phyloP scores from a whole-genome alignment of 2,113 vertebrate genomes.

The Aix galericulata region DNA sequence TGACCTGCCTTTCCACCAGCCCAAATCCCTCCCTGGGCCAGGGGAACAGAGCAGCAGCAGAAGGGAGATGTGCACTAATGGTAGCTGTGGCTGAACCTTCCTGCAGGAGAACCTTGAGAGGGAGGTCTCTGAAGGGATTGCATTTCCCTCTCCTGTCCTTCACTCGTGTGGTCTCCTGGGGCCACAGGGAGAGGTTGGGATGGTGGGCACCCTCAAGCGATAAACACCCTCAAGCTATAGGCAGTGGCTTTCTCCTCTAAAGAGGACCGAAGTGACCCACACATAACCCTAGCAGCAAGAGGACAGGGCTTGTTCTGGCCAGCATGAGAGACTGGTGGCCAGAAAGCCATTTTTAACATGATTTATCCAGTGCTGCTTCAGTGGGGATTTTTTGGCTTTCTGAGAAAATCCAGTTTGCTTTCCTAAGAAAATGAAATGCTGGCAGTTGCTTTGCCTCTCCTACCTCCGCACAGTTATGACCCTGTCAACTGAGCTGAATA shows the following conservation, averaged over 20 bases:
- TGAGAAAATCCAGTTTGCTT: neutral
- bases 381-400: neutral
- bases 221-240: neutral
- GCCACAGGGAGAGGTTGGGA: neutral
- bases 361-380: neutral
- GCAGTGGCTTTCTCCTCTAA: neutral
- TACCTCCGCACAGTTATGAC: neutral
- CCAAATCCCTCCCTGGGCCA: neutral
- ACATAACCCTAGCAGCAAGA: neutral
- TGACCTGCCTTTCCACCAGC: neutral
- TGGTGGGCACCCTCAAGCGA: no score
- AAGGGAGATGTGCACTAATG: neutral
- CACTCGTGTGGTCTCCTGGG: neutral
- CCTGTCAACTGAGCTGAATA: neutral
- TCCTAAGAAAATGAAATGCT: neutral
- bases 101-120: neutral
- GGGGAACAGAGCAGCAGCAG: no score
- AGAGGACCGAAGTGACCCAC: neutral
- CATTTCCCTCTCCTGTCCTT: neutral
- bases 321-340: neutral
- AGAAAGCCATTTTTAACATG: neutral
- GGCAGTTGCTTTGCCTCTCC: neutral
- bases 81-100: neutral
- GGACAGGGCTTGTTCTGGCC: neutral
- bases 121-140: neutral